Base-by-base conservation (phyloP, 1,140 invertebrate genomes). In the Elymnias hypermnestra region DNA sequence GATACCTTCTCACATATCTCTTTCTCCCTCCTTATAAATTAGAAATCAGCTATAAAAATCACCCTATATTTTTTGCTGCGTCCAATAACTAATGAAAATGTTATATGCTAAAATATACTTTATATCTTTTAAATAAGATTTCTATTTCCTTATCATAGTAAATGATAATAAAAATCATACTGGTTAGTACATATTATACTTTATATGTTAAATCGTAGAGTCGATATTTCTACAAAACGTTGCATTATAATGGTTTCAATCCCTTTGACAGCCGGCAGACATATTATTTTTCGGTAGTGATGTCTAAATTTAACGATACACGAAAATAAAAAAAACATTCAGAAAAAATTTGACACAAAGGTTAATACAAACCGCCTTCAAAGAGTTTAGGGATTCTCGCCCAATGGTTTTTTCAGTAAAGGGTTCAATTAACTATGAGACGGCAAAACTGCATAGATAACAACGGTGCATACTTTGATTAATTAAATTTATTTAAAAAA, bases 221-320 rank as follows among this genome's bases (percentile, higher is more conserved):
- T 39, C 28, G 1, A 46, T 23, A 37, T 50, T 61, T 13, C 29
- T 21, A 14, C 45, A 18, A 7, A 9, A 25, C 19, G 21, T 44
- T 41, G 8, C 12, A 8, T 31, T 23, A 23, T 52, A 52, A 57
- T 57, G 43, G 42, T 50, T 35, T 35, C 22, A 31, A 28, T 53
- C 36, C 58, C 57, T 57, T 43, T 31, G 42, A 31, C 41, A 52
- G 43, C 38, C 57, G 62, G 69, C 67, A 49, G 69, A 69, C 72
- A 71, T 74, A 62, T 72, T 72, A 63, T 53, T 66, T 61, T 63
- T 67, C 41, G 17, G 25, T 57, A 53, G 62, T 28, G 44, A 33
- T 23, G 51, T 53, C 8, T 9, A 9, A 9, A 26, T 29, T 9
- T 29, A 4, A 4, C 13, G 13, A 29, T 25, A 33, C 45, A 36